Conservation (phyloP, 2,888 invertebrate genomes). For the Cotesia congregata region DNA sequence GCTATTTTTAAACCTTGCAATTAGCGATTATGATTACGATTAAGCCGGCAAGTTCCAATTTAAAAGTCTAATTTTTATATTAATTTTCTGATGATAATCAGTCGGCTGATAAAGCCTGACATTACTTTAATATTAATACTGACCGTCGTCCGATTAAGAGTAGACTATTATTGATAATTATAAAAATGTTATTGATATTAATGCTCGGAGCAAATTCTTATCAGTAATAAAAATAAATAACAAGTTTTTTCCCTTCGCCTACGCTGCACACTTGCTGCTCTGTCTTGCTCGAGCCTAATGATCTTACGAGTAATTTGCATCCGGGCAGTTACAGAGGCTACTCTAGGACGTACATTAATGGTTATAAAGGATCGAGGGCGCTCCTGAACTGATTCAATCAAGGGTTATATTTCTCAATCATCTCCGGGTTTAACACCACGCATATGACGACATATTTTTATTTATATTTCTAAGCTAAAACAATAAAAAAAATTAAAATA, state of each 20-base stretch:
- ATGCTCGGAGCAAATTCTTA: constrained; percentile 20
- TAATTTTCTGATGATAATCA: not conserved
- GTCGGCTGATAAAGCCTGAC: not conserved
- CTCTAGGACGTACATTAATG: constrained; percentile 36
- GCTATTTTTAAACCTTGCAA: not conserved
- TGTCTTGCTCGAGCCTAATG: constrained; percentile 47
- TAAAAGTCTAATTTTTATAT: constrained; percentile 5
- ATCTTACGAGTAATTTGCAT: constrained; percentile 47
- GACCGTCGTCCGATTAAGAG: not conserved
- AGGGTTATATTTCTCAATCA: constrained; percentile 51
- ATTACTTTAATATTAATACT: not conserved
- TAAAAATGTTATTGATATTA: constrained; percentile 16
- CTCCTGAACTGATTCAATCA: constrained; percentile 47
- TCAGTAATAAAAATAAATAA: constrained; percentile 42
- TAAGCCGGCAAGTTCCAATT: not conserved
- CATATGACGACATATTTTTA: not conserved
- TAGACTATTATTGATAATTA: constrained; percentile 9
- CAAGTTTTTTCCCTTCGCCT: constrained; percentile 43
- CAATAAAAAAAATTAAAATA: not conserved
- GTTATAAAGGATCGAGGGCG: constrained; percentile 44
- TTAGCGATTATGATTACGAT: too few species aligned
- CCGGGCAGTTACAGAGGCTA: constrained; percentile 40
- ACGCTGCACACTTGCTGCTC: constrained; percentile 27
- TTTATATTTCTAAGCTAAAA: not conserved
- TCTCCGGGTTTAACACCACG: constrained; percentile 21